A percentile compares a stretch with the other conserved stretches of the same genome.
Conservation (phyloP, 2,113 vertebrate species). For the Microtus montanus region DNA sequence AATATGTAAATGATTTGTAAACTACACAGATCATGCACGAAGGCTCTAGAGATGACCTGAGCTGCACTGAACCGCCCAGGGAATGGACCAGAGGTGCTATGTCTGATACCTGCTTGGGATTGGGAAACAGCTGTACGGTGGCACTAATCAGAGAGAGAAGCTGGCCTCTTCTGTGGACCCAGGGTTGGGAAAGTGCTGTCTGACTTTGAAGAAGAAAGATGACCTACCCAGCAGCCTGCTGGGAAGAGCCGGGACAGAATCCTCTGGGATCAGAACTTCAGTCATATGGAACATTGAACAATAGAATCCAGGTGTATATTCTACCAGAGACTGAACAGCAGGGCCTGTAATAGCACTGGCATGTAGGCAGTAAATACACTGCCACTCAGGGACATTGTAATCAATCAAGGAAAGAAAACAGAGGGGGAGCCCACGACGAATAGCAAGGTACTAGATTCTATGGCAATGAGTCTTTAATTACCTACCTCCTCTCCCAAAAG, state of each 20-base stretch:
- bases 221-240: fast-evolving
- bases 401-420: background rate
- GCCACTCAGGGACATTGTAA: no score
- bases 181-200: background rate
- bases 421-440: background rate
- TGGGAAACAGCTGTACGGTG: background rate
- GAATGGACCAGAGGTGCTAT: background rate
- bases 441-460: background rate
- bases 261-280: background rate
- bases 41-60: background rate
- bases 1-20: background rate
- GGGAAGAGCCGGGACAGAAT: background rate
- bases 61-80: background rate
- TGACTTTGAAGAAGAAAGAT: background rate
- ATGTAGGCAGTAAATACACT: background rate
- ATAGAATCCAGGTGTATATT: background rate
- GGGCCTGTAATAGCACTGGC: background rate
- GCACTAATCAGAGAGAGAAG: background rate
- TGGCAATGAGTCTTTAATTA: background rate
- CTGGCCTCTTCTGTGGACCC: background rate
- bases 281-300: background rate
- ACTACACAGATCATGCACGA: background rate
- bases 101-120: background rate
- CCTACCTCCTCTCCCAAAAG: background rate
- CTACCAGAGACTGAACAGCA: background rate